Conservation (phyloP, 2,888 invertebrate genomes). For the Meteorus colon region DNA sequence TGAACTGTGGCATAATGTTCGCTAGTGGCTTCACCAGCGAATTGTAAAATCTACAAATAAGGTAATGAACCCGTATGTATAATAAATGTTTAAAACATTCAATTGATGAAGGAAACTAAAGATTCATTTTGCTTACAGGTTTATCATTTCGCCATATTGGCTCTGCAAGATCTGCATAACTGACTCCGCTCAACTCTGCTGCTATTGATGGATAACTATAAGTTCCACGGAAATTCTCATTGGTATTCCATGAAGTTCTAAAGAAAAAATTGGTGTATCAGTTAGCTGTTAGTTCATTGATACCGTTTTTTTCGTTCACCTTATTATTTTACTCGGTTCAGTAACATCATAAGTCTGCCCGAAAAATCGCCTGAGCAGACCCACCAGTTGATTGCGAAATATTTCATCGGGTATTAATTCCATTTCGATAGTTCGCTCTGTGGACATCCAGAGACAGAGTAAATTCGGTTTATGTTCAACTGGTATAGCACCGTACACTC, state of each 20-base stretch:
- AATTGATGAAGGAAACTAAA: not conserved
- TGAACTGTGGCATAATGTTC: conserved; percentile 79
- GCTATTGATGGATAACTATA: conserved; percentile 79
- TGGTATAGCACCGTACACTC: conserved; percentile 78
- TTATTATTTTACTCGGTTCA: conserved; percentile 73
- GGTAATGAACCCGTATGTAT: not conserved
- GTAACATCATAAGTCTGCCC: conserved; percentile 74
- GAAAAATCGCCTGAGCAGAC: conserved; percentile 75
- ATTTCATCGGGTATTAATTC: conserved; percentile 77
- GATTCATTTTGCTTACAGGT: conserved; percentile 55
- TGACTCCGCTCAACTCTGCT: conserved; percentile 73
- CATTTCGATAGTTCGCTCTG: conserved; percentile 77
- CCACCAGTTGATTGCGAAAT: conserved; percentile 73
- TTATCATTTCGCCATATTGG: conserved; percentile 73
- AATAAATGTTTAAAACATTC: not conserved
- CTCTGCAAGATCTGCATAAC: conserved; percentile 74
- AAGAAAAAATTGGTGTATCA: conserved; percentile 40
- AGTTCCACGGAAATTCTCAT: conserved; percentile 82
- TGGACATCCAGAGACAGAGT: conserved; percentile 80
- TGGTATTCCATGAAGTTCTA: conserved; percentile 82
- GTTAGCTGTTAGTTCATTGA: not conserved
- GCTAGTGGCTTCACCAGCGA: conserved; percentile 81
- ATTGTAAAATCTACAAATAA: conserved; percentile 75
- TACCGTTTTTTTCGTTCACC: conserved; percentile 67
- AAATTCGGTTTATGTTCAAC: conserved; percentile 78